Percentiles rank a stretch among this genome's conserved stretches.
These are phyloP conservation scores for Ips nitidus DNA, from an alignment of 1,140 invertebrate genomes.

Conservation along the genomic window DNA sequence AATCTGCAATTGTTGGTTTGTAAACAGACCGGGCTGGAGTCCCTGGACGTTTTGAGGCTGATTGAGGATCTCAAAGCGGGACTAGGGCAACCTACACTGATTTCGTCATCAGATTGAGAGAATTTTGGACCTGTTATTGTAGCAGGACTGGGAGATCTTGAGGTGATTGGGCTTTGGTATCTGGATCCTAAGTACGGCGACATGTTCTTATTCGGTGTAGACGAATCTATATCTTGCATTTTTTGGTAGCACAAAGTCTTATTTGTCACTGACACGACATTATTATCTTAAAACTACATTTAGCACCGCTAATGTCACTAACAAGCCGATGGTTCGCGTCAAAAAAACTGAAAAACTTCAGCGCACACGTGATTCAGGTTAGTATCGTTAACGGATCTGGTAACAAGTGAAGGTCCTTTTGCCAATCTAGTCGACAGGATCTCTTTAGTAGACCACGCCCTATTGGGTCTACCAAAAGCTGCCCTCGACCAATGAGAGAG, in stretches of 20 bases:
- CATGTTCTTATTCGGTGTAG: constrained; percentile 45
- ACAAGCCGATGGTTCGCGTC: constrained; percentile 12
- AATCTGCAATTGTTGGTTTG: constrained; percentile 49
- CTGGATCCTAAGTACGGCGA: constrained; percentile 49
- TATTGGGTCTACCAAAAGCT: constrained; percentile 4
- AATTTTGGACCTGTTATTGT: constrained; percentile 38
- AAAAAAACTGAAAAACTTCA: constrained; percentile 24
- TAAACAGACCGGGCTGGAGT: constrained; percentile 27
- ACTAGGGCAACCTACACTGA: constrained; percentile 73
- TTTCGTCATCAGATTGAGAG: constrained; percentile 57
- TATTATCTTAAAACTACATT: constrained; percentile 5
- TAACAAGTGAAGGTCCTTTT: constrained; percentile 48
- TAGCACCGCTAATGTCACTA: constrained; percentile 13
- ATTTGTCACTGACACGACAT: constrained; percentile 14
- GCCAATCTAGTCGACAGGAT: constrained; percentile 40
- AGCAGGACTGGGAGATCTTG: constrained; percentile 46
- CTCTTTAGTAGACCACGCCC: constrained; percentile 40
- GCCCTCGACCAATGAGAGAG: constrained; percentile 36
- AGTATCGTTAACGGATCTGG: constrained; percentile 49
- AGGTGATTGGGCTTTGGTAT: constrained; percentile 49
- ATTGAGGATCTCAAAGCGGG: constrained; percentile 51
- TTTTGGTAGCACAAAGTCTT: constrained; percentile 30
- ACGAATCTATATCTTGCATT: constrained; percentile 50
- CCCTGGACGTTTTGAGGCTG: constrained; percentile 19
- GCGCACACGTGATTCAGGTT: constrained; percentile 41